Base-by-base conservation (phyloP, 2,888 invertebrate species). In the Strigamia crassipes region DNA sequence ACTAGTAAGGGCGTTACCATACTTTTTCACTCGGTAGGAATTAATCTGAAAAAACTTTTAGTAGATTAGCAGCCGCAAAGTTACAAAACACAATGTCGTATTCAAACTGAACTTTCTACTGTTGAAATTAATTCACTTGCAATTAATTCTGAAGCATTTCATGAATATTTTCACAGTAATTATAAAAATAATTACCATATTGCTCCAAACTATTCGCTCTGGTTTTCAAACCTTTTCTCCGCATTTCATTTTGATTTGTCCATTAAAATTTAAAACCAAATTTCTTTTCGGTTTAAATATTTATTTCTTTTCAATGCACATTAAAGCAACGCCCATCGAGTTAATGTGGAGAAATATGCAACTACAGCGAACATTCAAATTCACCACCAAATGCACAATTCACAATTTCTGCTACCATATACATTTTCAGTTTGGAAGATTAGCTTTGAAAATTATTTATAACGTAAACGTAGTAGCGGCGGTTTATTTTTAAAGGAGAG, bases 321-420 rank as follows among this genome's bases (percentile, higher is more conserved):
- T 8, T 66, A 66, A 66, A 66, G n/a, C n/a, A n/a, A 66, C 8
- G 27, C 23, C 66, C 27, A 23, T 23, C 23, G 23, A 66, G 66
- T 23, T 66, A 66, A 23, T 3, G 66, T 66, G 31, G 73, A 73
- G 12, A 23, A 23, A 61, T 61, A 61, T 61, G 61, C 21, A n/a
- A 73, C 4, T 31, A n/a, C 31, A 31, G 23, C 23, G 13, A n/a
- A 31, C 73, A 73, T 27, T 73, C 27, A 73, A 73, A 73, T 73
- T 73, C 73, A 31, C 73, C 73, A 73, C 61, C 73, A n/a, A 73
- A n/a, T n/a, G 27, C 23, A 73, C 13, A 73, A 73, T 73, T 73
- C n/a, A n/a, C 27, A 31, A 13, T 31, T 73, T 9, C 27, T 73
- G 3, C 27, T 27, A 27, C 27, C 13, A 10, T 27, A 27, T 10